Base-by-base conservation (phyloP, 2,888 invertebrate species). In the Andrena fulva region DNA sequence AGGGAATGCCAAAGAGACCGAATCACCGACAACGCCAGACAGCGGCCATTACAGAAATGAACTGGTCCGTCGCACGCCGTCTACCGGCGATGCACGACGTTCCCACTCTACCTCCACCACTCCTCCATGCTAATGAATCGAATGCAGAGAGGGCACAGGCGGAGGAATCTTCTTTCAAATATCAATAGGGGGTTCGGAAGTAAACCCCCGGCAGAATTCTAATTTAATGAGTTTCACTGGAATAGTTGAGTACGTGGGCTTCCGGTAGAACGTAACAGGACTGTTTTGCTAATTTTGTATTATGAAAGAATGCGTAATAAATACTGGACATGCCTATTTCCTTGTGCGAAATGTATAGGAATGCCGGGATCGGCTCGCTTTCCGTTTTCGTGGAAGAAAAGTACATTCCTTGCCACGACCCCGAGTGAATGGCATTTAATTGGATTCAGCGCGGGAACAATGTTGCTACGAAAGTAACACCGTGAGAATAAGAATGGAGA, bases 11-110 rank as follows among this genome's bases (percentile, higher is more conserved):
- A 89, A 75, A 64, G 78, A 64, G 77, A 87, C 68, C 83, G 85
- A 83, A 84, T 87, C 89, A 91, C 89, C 92, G 90, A 93, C 93
- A 92, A 93, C 92, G 91, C 92, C 89, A 92, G 91, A 91, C 92
- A 87, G 92, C 92, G 88, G 93, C 93, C 93, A 93, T 93, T 93
- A 93, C 91, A 89, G 84, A 87, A 92, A 91, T 93, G 93, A 92
- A 86, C 87, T 82, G 85, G 79, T 85, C 82, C 85, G 81, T 62
- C 71, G 77, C 63, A 68, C 73, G 90, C 90, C 88, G 79, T 76
- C 89, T 85, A 69, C 29, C 81, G 87, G 79, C 77, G 60, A 31
- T 77, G 86, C 64, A 71, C 80, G 74, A 72, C 84, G 82, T 54
- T 68, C 66, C 33, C 66, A 50, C 27, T 42, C 27, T 62, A n/a